phyloP scores from a whole-genome alignment of 2,113 vertebrate genomes.

The Vulpes ferrilata region DNA sequence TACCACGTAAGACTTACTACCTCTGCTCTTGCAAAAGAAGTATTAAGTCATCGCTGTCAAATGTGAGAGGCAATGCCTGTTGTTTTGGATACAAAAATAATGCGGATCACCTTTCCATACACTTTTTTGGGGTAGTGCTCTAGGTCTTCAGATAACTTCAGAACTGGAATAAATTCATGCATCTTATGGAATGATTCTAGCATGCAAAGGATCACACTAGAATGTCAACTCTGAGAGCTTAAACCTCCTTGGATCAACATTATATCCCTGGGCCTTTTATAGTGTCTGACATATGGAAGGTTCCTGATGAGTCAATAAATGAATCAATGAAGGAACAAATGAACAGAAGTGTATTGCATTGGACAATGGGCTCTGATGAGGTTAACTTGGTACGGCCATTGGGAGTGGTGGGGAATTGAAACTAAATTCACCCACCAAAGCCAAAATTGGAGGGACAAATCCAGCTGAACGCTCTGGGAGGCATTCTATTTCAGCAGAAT shows the following conservation, averaged over 20 bases:
- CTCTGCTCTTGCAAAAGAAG: slow-evolving; percentile 52
- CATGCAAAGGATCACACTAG: not conserved
- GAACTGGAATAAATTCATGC: not conserved
- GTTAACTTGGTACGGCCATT: not conserved
- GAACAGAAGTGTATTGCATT: not conserved
- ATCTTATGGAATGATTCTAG: not conserved
- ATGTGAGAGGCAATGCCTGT: slow-evolving; percentile 36
- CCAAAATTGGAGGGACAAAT: not conserved
- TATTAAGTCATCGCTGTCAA: slow-evolving; percentile 54
- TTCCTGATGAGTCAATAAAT: not conserved
- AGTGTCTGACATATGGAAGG: not conserved
- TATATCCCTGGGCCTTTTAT: not conserved
- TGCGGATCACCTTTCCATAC: slow-evolving; percentile 36
- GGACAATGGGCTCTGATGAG: not conserved
- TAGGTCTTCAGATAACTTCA: slow-evolving; percentile 33
- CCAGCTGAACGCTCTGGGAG: not conserved
- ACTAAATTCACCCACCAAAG: not conserved
- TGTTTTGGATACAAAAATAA: slow-evolving; percentile 57
- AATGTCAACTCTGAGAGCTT: not conserved
- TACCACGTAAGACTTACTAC: slow-evolving; percentile 51
- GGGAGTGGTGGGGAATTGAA: not conserved
- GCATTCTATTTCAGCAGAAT: not conserved
- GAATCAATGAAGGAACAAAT: not conserved
- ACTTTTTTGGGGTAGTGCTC: slow-evolving; percentile 17
- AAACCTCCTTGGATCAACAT: not conserved